phyloP scores from a whole-genome alignment of 2,797 vertebrate genomes.

The Arnoldichthys spilopterus region DNA sequence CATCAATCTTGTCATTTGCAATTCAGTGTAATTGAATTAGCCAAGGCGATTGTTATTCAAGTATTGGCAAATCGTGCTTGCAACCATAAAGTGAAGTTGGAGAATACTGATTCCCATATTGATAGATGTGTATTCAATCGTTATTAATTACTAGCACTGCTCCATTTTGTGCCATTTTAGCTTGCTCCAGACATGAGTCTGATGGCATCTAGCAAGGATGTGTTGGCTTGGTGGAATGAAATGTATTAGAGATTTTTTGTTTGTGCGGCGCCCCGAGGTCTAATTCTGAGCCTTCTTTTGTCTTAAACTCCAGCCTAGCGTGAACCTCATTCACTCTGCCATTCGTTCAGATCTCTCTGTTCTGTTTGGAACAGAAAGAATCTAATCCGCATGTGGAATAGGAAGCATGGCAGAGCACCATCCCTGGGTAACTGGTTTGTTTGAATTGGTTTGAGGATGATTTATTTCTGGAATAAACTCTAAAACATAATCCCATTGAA shows the following conservation, averaged over 20 bases:
- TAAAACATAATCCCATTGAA: too few species aligned
- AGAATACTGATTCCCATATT: slow-evolving; percentile 12
- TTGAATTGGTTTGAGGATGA: slow-evolving; percentile 11
- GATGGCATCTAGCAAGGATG: slow-evolving; percentile 63
- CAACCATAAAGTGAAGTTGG: slow-evolving; percentile 1
- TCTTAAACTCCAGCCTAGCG: slow-evolving; percentile 70
- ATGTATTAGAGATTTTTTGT: slow-evolving; percentile 71
- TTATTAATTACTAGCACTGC: slow-evolving; percentile 70
- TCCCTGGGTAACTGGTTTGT: slow-evolving; percentile 25
- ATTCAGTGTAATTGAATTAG: slow-evolving; percentile 7
- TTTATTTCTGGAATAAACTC: slow-evolving; percentile 25
- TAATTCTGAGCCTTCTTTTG: slow-evolving; percentile 63
- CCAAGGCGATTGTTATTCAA: background rate
- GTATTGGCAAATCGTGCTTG: slow-evolving; percentile 1
- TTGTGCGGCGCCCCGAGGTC: slow-evolving; percentile 47
- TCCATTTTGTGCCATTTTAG: slow-evolving; percentile 63
- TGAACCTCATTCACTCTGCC: slow-evolving; percentile 60
- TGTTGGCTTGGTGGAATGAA: slow-evolving; percentile 70
- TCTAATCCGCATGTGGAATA: slow-evolving; percentile 1
- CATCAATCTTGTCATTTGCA: slow-evolving; percentile 9
- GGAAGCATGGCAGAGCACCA: background rate
- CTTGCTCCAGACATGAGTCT: slow-evolving; percentile 52
- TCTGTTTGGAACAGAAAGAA: slow-evolving; percentile 11
- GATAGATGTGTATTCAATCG: slow-evolving; percentile 40
- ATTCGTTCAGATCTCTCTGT: slow-evolving; percentile 63